A percentile compares a stretch with the other conserved stretches of the same genome.
phyloP scores from a whole-genome alignment of 2,797 vertebrate species.

The Diglossa cyanea region DNA sequence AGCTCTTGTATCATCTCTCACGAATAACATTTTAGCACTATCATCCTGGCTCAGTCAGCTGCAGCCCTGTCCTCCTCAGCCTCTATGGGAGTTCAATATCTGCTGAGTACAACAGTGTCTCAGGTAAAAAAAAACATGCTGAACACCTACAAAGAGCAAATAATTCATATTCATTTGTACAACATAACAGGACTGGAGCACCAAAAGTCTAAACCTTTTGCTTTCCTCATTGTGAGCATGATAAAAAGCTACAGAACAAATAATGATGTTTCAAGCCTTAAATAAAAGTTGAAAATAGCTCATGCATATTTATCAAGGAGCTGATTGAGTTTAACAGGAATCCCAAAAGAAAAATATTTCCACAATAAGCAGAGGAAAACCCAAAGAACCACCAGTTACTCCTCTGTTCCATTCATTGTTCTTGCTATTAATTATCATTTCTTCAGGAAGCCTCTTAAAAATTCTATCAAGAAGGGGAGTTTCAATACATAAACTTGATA shows the following conservation, averaged over 20 bases:
- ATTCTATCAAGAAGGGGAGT: background rate
- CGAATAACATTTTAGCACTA: rapidly evolving
- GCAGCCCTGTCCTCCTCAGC: background rate
- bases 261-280: background rate
- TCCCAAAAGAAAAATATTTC: background rate
- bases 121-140: background rate
- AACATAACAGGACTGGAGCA: background rate
- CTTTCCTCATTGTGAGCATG: background rate
- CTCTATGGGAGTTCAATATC: rapidly evolving
- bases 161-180: background rate
- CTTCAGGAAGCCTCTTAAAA: background rate
- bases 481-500: background rate
- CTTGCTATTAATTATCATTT: background rate
- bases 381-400: background rate
- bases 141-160: background rate
- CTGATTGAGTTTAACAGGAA: background rate
- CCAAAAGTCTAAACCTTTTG: background rate
- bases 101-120: rapidly evolving
- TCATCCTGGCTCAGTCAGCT: rapidly evolving
- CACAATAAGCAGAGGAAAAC: background rate
- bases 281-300: background rate
- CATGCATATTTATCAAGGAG: background rate
- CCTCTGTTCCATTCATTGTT: background rate
- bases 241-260: background rate
- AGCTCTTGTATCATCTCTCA: background rate